Base-by-base conservation (phyloP, 1,140 invertebrate species). In the Eurosta solidaginis region DNA sequence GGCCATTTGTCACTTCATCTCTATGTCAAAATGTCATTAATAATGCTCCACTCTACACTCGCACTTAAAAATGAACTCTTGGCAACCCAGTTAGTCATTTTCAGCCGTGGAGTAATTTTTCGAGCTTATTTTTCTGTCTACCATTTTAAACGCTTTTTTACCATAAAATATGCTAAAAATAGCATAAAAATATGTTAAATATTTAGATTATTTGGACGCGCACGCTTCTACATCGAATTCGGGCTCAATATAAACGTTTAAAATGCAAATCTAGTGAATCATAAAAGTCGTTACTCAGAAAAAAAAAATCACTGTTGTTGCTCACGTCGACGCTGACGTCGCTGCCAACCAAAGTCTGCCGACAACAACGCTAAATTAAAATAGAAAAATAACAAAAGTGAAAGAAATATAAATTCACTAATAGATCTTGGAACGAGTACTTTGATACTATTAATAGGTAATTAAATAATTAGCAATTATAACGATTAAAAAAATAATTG, bases 21-120 rank as follows among this genome's bases (percentile, higher is more conserved):
- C n/a, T n/a, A n/a, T n/a, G n/a, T n/a, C n/a, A n/a, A n/a, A 27
- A 3, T 25, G 12, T 12, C 27, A 52, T 10, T 54, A 27, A 10
- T 54, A 54, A 54, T 29, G 27, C 20, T 22, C 22, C 27, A 54
- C 27, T 54, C 27, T 25, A 29, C 25, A 5, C 10, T 36, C 3
- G 25, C 10, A 17, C 54, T 29, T n/a, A 14, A 54, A 54, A 54
- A 17, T 33, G 6, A 3, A 7, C 1, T 20, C 17, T 10, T 68
- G 59, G 59, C 59, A 68, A 40, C 59, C 33, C 33, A 20, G 59
- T 68, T 68, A 40, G 59, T 68, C 33, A 68, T 68, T 68, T 63
- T 68, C n/a, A 33, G 59, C 59, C 36, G 59, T 68, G 33, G 33
- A 68, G 59, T 20, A 22, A 68, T 68, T 33, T 68, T 68, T 68